A percentile compares a stretch with the other conserved stretches of the same genome.
Evolutionary conservation across 2,113 vertebrate species (phyloP).

Genomic region (Pseudolaguvia tuberculata): DNA sequence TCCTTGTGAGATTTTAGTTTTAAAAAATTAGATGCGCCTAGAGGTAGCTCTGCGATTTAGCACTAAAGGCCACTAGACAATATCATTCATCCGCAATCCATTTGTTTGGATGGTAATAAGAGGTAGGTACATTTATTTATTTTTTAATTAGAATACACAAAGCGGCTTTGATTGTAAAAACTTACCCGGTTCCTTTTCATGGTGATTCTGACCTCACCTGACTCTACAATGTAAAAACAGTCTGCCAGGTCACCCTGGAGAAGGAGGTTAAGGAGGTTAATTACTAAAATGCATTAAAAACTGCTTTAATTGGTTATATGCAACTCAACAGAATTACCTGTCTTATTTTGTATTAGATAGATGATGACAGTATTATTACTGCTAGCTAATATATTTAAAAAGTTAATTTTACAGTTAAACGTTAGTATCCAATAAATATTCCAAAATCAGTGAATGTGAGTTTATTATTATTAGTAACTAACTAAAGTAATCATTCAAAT

Average conservation of each 20-base stretch:
- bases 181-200: conserved; percentile 93
- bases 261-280: conserved; percentile 40
- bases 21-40: not conserved
- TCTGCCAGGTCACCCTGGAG: conserved; percentile 88
- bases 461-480: too few species aligned
- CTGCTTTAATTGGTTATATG: not conserved
- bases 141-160: too few species aligned
- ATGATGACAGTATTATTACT: too few species aligned
- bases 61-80: too few species aligned
- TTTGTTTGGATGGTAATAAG: not conserved
- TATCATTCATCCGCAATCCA: not conserved
- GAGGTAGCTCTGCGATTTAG: not conserved
- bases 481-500: too few species aligned
- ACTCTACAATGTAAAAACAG: conserved; percentile 97
- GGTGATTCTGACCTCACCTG: conserved; percentile 95
- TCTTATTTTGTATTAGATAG: too few species aligned
- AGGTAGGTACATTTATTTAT: not conserved
- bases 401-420: too few species aligned
- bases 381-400: too few species aligned
- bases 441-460: too few species aligned
- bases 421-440: too few species aligned
- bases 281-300: not conserved
- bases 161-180: conserved; percentile 4
- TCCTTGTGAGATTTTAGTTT: not conserved
- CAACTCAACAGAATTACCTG: not conserved